Percentiles rank a stretch among this genome's conserved stretches.
phyloP scores from a whole-genome alignment of 2,113 vertebrate species.

The Passer domesticus region DNA sequence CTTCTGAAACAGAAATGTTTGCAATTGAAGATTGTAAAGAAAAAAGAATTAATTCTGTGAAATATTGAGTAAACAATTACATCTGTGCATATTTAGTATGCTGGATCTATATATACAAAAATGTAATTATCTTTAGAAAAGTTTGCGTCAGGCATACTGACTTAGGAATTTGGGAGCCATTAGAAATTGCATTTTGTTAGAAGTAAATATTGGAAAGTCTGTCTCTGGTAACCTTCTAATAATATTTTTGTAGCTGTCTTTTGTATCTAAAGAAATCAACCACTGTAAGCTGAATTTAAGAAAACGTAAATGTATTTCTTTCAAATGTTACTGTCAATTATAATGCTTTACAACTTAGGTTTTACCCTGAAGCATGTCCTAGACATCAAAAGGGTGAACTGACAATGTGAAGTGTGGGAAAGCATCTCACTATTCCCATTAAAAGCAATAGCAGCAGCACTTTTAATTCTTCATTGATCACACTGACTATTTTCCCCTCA shows the following conservation, averaged over 20 bases:
- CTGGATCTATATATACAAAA: not conserved
- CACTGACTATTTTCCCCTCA: slow-evolving; percentile 12
- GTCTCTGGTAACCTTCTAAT: not conserved
- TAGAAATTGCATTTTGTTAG: not conserved
- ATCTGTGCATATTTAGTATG: not conserved
- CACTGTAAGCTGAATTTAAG: not conserved
- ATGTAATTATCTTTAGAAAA: not conserved
- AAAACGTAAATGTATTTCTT: not conserved
- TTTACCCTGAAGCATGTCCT: not conserved
- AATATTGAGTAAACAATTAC: not conserved
- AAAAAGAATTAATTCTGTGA: not conserved
- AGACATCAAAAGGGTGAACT: slow-evolving; percentile 9
- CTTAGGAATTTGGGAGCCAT: not conserved
- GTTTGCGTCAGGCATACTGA: not conserved
- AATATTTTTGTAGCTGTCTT: not conserved
- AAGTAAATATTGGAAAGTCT: not conserved
- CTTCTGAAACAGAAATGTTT: not conserved
- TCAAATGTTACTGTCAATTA: not conserved
- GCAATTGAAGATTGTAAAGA: not conserved
- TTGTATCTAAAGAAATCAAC: not conserved
- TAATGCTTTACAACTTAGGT: not conserved
- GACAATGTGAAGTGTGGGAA: not conserved
- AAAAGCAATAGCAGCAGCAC: not conserved
- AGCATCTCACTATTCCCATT: not conserved
- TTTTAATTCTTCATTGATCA: slow-evolving; percentile 46